Evolutionary conservation across 2,888 invertebrate genomes (phyloP).

Genomic region (Temnothorax unifasciatus): DNA sequence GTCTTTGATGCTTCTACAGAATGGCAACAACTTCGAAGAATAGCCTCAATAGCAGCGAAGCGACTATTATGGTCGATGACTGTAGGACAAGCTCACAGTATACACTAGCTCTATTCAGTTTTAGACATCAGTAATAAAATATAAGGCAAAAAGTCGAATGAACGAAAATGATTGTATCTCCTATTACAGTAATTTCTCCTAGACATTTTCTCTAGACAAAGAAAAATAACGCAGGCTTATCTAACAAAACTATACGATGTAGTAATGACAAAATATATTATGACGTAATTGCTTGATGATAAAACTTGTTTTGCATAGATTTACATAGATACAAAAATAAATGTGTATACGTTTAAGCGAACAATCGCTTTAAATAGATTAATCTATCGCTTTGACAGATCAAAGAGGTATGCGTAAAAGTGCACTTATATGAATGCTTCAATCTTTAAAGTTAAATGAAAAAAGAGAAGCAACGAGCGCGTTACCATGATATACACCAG

Average conservation of each 20-base stretch:
- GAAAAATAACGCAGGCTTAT: not conserved
- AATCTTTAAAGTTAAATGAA: not conserved
- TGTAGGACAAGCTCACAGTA: not conserved
- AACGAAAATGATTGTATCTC: not conserved
- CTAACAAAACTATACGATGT: not conserved
- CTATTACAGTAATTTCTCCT: not conserved
- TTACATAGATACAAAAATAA: conserved; percentile 3
- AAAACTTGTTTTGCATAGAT: not conserved
- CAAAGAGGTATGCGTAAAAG: not conserved
- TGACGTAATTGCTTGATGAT: not conserved
- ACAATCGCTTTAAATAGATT: conserved; percentile 2
- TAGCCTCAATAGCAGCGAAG: conserved; percentile 15
- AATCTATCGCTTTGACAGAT: not conserved
- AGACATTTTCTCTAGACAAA: not conserved
- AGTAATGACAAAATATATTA: not conserved
- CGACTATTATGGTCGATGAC: conserved; percentile 3
- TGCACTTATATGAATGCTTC: not conserved
- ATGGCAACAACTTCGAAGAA: not conserved
- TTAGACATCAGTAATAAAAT: not conserved
- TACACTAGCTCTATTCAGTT: not conserved
- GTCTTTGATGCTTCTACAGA: conserved; percentile 22
- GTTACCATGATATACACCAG: not conserved
- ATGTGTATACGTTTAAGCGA: not conserved
- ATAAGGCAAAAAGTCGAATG: not conserved
- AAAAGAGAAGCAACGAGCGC: not conserved